Percentiles rank a stretch among this genome's conserved stretches.
These are phyloP conservation scores for Tetramorium simillimum DNA, from an alignment of 1,140 invertebrate species.

Conservation along the genomic window DNA sequence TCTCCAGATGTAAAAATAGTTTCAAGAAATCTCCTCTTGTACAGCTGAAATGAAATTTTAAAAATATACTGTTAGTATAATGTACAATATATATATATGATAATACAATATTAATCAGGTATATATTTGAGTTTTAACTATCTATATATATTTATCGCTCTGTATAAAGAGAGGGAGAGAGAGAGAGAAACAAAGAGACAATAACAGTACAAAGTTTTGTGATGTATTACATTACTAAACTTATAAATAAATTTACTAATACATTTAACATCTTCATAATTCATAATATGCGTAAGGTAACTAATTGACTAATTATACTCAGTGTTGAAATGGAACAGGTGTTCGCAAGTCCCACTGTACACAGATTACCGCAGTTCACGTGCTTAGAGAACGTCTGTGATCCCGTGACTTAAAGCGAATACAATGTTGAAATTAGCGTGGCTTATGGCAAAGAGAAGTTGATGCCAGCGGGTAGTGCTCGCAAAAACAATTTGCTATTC, in stretches of 20 bases:
- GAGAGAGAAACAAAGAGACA: neutral
- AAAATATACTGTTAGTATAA: neutral
- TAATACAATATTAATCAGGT: neutral
- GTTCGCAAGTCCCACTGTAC: conserved; percentile 72
- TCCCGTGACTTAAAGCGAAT: conserved; percentile 72
- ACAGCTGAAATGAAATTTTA: conserved; percentile 88
- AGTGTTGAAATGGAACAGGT: conserved; percentile 77
- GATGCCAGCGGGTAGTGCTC: neutral
- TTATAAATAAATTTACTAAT: neutral
- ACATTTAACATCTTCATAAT: neutral
- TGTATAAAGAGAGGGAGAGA: neutral
- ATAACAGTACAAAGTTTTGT: neutral
- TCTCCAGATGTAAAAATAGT: conserved; percentile 91
- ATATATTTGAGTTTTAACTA: neutral
- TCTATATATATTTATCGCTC: neutral
- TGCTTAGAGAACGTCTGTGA: conserved; percentile 69
- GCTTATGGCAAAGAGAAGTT: conserved; percentile 69
- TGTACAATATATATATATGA: neutral
- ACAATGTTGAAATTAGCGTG: conserved; percentile 75
- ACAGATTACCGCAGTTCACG: conserved; percentile 77
- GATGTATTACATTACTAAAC: neutral
- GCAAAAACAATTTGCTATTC: conserved; percentile 66
- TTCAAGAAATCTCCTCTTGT: conserved; percentile 91
- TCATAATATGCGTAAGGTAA: conserved; percentile 45
- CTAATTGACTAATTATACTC: conserved; percentile 78